Evolutionary conservation across 2,888 invertebrate species (phyloP).

Genomic region (Dorcus hopei): DNA sequence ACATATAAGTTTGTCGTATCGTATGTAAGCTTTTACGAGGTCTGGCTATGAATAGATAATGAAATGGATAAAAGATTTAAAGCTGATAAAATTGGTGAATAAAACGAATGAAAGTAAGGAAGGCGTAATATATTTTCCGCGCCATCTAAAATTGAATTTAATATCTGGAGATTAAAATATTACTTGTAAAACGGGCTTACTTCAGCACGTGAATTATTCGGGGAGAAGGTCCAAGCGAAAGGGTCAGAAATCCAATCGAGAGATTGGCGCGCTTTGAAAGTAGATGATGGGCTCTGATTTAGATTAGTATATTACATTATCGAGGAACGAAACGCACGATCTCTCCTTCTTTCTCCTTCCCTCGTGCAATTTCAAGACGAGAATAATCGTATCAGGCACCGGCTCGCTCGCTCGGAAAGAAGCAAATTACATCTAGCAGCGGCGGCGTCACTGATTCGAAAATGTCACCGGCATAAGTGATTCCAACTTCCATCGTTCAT

Average conservation of each 20-base stretch:
- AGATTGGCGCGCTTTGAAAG: constrained; percentile 32
- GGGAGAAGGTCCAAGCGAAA: background rate
- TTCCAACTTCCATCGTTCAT: constrained; percentile 28
- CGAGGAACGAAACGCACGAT: constrained; percentile 16
- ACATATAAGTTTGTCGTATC: too few species aligned
- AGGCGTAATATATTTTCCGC: too few species aligned
- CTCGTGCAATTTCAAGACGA: constrained; percentile 21
- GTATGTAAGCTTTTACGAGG: too few species aligned
- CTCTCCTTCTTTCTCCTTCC: constrained; percentile 4
- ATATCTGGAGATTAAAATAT: too few species aligned
- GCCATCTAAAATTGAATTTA: too few species aligned
- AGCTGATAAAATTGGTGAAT: too few species aligned
- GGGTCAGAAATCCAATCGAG: constrained; percentile 39
- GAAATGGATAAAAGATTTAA: too few species aligned
- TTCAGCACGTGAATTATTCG: too few species aligned
- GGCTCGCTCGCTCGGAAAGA: constrained; percentile 39
- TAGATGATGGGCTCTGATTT: constrained; percentile 39
- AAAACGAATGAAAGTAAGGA: too few species aligned
- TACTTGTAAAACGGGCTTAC: too few species aligned
- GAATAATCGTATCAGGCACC: constrained; percentile 39
- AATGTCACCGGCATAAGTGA: constrained; percentile 36
- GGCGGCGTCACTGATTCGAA: constrained; percentile 27
- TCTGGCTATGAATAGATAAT: too few species aligned
- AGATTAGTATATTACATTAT: constrained; percentile 41
- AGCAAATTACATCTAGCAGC: constrained; percentile 36